Conservation (phyloP, 2,113 vertebrate species). For the Takifugu flavidus region DNA sequence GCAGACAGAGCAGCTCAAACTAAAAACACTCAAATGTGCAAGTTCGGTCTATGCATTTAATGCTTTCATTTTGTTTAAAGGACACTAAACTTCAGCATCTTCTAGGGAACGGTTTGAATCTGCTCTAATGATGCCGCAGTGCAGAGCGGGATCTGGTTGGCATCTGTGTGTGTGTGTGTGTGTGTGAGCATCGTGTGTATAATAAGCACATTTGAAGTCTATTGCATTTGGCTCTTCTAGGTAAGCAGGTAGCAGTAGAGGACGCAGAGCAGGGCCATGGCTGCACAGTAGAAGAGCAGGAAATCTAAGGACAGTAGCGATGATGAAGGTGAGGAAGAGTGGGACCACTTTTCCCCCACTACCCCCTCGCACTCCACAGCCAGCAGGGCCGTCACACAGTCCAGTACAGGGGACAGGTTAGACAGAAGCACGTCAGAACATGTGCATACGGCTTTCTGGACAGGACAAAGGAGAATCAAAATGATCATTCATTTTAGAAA, state of each 20-base stretch:
- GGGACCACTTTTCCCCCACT: slow-evolving; percentile 22
- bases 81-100: neutral
- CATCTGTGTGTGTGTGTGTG: neutral
- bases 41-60: neutral
- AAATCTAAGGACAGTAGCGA: slow-evolving; percentile 78
- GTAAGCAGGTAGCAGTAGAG: slow-evolving; percentile 68
- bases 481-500: slow-evolving; percentile 18
- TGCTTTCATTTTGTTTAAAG: neutral
- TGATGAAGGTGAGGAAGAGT: slow-evolving; percentile 20
- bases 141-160: too few species aligned
- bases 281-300: slow-evolving; percentile 81
- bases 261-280: slow-evolving; percentile 82
- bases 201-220: neutral
- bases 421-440: slow-evolving; percentile 83
- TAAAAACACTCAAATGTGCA: too few species aligned
- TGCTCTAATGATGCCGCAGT: too few species aligned
- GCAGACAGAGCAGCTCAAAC: too few species aligned
- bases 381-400: slow-evolving; percentile 76
- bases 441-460: slow-evolving; percentile 80
- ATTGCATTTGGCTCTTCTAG: slow-evolving; percentile 31
- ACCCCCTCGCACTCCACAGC: slow-evolving; percentile 37
- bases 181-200: neutral
- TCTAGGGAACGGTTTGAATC: too few species aligned
- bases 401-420: slow-evolving; percentile 75
- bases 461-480: slow-evolving; percentile 18